Conservation (phyloP, 2,797 vertebrate species). For the Mus minutoides region DNA sequence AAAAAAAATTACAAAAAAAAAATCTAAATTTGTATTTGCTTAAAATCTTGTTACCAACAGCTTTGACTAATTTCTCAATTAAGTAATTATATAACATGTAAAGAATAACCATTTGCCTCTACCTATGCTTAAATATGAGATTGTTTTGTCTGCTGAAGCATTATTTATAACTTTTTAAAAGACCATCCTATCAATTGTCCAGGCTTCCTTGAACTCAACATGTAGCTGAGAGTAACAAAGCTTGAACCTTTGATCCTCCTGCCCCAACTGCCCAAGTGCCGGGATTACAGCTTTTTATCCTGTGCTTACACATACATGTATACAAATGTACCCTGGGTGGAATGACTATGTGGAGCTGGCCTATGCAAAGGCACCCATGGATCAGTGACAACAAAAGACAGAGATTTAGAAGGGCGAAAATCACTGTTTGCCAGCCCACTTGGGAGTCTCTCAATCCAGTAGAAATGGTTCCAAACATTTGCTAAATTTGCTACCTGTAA, state of each 20-base stretch:
- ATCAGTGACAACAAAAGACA: background rate
- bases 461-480: background rate
- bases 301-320: background rate
- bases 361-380: background rate
- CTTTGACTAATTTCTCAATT: background rate
- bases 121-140: background rate
- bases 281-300: background rate
- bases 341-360: background rate
- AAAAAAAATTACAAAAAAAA: background rate
- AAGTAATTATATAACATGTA: background rate
- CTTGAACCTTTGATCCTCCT: background rate
- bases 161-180: background rate
- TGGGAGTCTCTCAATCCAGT: background rate
- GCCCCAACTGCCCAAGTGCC: background rate
- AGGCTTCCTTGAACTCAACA: background rate
- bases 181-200: background rate
- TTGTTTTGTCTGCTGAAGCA: background rate
- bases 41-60: background rate
- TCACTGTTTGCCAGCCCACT: background rate
- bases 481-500: background rate
- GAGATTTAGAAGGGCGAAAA: background rate
- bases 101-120: background rate
- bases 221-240: background rate
- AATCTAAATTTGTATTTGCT: background rate
- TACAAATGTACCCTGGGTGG: background rate